Conservation (phyloP, 2,113 vertebrate species). For the Coryphaenoides rupestris region DNA sequence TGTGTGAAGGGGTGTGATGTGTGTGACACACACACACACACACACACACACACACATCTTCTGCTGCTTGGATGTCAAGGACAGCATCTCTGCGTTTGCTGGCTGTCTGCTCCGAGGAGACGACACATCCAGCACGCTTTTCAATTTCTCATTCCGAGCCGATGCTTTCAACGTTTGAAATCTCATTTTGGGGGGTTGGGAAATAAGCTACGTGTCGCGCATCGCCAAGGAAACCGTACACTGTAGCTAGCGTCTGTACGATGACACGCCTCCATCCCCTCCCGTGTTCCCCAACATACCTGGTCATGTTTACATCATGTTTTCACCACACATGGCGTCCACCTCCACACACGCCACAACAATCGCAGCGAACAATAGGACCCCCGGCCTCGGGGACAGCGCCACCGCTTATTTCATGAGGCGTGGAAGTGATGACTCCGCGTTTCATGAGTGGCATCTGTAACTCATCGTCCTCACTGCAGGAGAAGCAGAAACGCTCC, state of each 20-base stretch:
- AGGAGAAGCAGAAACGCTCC: too few relatives aligned
- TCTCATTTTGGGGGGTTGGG: slow-evolving; percentile 28
- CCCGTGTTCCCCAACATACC: not conserved
- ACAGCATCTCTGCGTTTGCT: slow-evolving; percentile 33
- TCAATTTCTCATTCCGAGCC: slow-evolving; percentile 29
- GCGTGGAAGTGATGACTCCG: too few relatives aligned
- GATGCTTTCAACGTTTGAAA: slow-evolving; percentile 47
- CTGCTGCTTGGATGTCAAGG: slow-evolving; percentile 46
- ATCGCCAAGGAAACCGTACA: too few relatives aligned
- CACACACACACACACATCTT: not conserved
- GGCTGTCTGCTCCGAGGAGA: not conserved
- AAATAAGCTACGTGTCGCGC: slow-evolving; percentile 20
- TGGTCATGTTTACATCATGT: slow-evolving; percentile 8
- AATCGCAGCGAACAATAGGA: too few relatives aligned
- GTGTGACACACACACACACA: not conserved
- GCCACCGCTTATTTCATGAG: too few relatives aligned
- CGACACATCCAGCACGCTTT: slow-evolving; percentile 18
- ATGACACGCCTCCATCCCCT: slow-evolving; percentile 40
- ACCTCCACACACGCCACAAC: too few relatives aligned
- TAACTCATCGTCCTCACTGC: too few relatives aligned
- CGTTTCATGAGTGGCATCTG: too few relatives aligned
- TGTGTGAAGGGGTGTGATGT: slow-evolving; percentile 3
- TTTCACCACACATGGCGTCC: slow-evolving; percentile 39
- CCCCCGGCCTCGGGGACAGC: too few relatives aligned
- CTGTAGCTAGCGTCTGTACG: not conserved